Evolutionary conservation across 2,797 vertebrate species (phyloP).

Genomic region (Chloroceryle inda): DNA sequence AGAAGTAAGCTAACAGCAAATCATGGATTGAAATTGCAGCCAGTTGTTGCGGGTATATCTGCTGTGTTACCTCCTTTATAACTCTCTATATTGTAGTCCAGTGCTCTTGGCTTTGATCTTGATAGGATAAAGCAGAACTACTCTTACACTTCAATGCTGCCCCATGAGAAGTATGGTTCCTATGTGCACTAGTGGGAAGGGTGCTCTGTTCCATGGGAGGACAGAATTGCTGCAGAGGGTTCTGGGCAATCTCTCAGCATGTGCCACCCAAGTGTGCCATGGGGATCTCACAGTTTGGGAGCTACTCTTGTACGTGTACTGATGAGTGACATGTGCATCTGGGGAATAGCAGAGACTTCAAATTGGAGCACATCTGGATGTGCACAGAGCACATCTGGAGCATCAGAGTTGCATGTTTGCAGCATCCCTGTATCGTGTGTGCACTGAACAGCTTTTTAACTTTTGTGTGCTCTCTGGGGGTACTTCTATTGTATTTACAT

Average conservation of each 20-base stretch:
- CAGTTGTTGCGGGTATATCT: background rate
- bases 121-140: background rate
- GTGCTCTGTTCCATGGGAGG: background rate
- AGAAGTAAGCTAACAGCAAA: conserved; percentile 28
- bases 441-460: background rate
- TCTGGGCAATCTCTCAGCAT: background rate
- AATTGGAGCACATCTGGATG: conserved; percentile 17
- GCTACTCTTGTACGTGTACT: background rate
- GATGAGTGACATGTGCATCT: background rate
- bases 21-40: background rate
- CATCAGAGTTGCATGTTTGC: background rate
- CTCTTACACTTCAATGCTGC: background rate
- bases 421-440: background rate
- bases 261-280: background rate
- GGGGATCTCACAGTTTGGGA: background rate
- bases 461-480: background rate
- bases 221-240: background rate
- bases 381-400: background rate
- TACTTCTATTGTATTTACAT: background rate
- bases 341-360: conserved; percentile 2
- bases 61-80: background rate
- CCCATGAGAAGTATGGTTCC: background rate
- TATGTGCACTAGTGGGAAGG: background rate
- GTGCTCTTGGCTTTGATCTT: background rate
- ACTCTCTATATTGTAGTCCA: background rate